Percentiles rank a stretch among this genome's conserved stretches.
phyloP scores from a whole-genome alignment of 1,140 invertebrate genomes.

The Lucilia sericata region DNA sequence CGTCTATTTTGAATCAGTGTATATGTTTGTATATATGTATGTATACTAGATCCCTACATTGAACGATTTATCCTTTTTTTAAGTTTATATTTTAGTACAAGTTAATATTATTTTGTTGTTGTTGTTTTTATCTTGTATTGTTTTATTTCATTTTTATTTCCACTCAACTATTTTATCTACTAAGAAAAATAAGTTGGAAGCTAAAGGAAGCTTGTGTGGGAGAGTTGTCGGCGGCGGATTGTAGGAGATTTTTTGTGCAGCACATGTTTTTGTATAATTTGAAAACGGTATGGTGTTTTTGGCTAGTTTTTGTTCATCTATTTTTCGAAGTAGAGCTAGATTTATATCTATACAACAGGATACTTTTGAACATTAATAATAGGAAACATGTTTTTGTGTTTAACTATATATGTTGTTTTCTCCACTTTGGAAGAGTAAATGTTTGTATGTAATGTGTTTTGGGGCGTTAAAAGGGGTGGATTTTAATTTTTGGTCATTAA shows the following conservation, averaged over 20 bases:
- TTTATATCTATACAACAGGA: conserved; percentile 15
- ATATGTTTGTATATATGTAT: not conserved
- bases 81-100: not conserved
- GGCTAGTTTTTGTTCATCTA: not conserved
- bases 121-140: conserved; percentile 16
- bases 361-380: conserved; percentile 20
- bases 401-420: not conserved
- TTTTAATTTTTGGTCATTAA: too few relatives aligned
- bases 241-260: too few relatives aligned
- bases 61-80: conserved; percentile 1
- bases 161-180: not conserved
- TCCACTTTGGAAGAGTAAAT: too few relatives aligned
- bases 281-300: not conserved
- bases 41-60: not conserved
- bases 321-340: not conserved
- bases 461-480: too few relatives aligned
- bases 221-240: not conserved
- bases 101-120: conserved; percentile 35
- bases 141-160: conserved; percentile 36
- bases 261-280: not conserved
- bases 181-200: too few relatives aligned
- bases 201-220: not conserved
- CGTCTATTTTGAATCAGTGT: not conserved
- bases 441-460: too few relatives aligned
- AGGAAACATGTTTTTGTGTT: conserved; percentile 1